These are phyloP conservation scores for Tenualosa thibaudeaui DNA, from an alignment of 2,797 vertebrate genomes.

Conservation along the genomic window DNA sequence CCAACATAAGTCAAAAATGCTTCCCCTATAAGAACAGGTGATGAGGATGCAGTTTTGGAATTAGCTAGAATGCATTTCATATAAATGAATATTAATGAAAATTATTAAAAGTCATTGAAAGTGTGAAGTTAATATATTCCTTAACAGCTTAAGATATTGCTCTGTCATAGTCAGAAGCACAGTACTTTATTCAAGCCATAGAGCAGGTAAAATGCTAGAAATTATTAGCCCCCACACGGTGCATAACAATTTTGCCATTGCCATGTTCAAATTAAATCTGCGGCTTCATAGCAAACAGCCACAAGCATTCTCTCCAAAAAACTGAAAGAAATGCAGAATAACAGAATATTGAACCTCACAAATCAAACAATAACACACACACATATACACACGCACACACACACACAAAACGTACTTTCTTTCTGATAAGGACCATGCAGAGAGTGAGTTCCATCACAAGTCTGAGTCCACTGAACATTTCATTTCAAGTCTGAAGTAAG, in stretches of 20 bases:
- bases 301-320: not conserved
- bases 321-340: conserved; percentile 5
- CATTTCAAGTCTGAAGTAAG: conserved; percentile 49
- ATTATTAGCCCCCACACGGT: not conserved
- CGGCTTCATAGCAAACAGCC: not conserved
- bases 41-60: not conserved
- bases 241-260: conserved; percentile 12
- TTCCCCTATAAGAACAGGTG: not conserved
- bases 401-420: not conserved
- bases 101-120: not conserved
- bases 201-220: conserved; percentile 11
- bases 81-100: conserved; percentile 3
- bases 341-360: not conserved
- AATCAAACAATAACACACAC: not conserved
- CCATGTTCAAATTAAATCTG: not conserved
- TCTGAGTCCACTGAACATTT: conserved; percentile 28
- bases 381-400: not conserved
- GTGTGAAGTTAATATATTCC: not conserved
- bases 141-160: conserved; percentile 19
- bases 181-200: conserved; percentile 18
- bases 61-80: not conserved
- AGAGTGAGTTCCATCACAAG: not conserved
- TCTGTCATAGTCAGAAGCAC: conserved; percentile 18
- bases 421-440: conserved; percentile 14
- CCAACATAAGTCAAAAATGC: not conserved